Evolutionary conservation across 2,797 vertebrate species (phyloP).

Genomic region (Erithacus rubecula): DNA sequence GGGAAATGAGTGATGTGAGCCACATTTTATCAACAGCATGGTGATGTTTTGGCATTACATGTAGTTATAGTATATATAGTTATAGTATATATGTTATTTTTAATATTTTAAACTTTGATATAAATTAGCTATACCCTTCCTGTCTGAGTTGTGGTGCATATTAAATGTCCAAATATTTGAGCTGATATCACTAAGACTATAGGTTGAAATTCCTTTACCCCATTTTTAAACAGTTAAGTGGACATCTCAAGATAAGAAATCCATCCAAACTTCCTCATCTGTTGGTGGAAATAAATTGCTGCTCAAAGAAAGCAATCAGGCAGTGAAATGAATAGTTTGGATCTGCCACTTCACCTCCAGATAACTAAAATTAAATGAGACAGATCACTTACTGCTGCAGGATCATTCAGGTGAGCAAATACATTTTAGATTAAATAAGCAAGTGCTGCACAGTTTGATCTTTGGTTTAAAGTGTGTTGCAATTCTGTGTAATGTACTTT

Average conservation of each 20-base stretch:
- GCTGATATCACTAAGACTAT: background rate
- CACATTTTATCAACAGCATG: background rate
- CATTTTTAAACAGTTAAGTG: background rate
- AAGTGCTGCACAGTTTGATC: background rate
- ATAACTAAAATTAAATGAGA: background rate
- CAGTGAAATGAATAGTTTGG: background rate
- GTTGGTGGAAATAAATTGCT: background rate
- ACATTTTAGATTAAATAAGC: background rate
- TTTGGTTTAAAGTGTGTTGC: background rate
- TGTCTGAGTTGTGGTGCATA: background rate
- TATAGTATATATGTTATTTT: background rate
- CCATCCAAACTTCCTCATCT: background rate
- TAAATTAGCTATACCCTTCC: background rate
- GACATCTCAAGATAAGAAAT: background rate
- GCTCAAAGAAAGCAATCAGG: background rate
- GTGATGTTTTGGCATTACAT: background rate
- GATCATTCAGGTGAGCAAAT: background rate
- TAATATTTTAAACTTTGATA: background rate
- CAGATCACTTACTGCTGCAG: background rate
- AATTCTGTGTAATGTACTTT: background rate
- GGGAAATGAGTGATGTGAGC: background rate
- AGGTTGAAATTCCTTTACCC: background rate
- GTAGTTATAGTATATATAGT: background rate
- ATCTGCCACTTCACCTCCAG: background rate
- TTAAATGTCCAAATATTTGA: background rate